These are phyloP conservation scores for Sitta europaea DNA, from an alignment of 2,113 vertebrate species.

Conservation along the genomic window DNA sequence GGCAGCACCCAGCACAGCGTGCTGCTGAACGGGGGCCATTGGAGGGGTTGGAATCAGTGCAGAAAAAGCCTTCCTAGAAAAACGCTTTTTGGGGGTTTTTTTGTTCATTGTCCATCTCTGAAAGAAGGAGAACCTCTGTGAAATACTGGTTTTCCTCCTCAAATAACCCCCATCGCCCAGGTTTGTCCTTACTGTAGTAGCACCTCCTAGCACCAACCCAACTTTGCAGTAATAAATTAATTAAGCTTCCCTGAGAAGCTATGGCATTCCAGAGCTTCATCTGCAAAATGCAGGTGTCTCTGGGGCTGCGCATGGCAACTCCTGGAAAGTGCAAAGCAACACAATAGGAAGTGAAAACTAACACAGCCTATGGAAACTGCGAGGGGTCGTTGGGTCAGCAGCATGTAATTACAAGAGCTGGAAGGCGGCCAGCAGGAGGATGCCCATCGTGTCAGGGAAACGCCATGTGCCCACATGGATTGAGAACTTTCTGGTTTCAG, in stretches of 20 bases:
- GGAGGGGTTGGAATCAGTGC: background rate
- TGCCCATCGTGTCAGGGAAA: background rate
- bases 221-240: background rate
- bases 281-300: background rate
- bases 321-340: slow-evolving; percentile 9
- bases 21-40: background rate
- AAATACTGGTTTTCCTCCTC: background rate
- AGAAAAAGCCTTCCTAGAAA: background rate
- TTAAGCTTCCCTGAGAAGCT: background rate
- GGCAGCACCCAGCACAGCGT: background rate
- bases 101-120: background rate
- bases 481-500: background rate
- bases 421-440: background rate
- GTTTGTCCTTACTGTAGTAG: background rate
- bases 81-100: rapidly evolving
- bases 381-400: background rate
- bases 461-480: background rate
- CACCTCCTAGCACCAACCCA: background rate
- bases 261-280: background rate
- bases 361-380: slow-evolving; percentile 41
- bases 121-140: background rate
- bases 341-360: slow-evolving; percentile 46
- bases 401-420: slow-evolving; percentile 55
- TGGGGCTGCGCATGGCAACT: background rate
- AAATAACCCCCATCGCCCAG: background rate